phyloP scores from a whole-genome alignment of 1,140 invertebrate species.

The Bombus cullumanus region DNA sequence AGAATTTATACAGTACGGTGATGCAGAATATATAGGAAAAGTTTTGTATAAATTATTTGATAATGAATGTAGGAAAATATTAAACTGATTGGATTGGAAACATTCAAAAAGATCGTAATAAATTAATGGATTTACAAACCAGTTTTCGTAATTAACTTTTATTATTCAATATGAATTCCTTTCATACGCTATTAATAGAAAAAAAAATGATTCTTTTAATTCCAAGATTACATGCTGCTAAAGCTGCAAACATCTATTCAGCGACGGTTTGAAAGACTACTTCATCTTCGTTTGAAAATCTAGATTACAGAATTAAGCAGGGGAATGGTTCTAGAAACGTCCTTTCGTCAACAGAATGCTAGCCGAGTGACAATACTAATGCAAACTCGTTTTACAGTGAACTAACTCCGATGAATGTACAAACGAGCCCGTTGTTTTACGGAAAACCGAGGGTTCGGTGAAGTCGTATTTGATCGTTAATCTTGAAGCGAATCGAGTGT shows the following conservation, averaged over 20 bases:
- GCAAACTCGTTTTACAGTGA: slow-evolving; percentile 8
- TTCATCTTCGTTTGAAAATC: background rate
- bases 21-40: no score
- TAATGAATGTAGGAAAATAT: no score
- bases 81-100: no score
- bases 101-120: background rate
- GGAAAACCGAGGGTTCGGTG: background rate
- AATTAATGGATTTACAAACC: background rate
- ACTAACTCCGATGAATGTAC: slow-evolving; percentile 7
- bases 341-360: background rate
- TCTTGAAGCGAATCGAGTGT: background rate
- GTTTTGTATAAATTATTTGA: no score
- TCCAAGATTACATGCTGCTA: background rate
- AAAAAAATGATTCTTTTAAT: background rate
- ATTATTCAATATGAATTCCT: no score
- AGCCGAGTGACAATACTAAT: background rate
- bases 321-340: background rate
- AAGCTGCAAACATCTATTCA: background rate
- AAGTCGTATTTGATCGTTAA: background rate
- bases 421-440: background rate
- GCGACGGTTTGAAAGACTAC: background rate
- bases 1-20: background rate
- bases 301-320: background rate
- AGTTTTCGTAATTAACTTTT: background rate
- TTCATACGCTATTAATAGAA: background rate